Percentiles rank a stretch among this genome's conserved stretches.
phyloP scores from a whole-genome alignment of 2,888 invertebrate genomes.

The Metopia argyrocephala region DNA sequence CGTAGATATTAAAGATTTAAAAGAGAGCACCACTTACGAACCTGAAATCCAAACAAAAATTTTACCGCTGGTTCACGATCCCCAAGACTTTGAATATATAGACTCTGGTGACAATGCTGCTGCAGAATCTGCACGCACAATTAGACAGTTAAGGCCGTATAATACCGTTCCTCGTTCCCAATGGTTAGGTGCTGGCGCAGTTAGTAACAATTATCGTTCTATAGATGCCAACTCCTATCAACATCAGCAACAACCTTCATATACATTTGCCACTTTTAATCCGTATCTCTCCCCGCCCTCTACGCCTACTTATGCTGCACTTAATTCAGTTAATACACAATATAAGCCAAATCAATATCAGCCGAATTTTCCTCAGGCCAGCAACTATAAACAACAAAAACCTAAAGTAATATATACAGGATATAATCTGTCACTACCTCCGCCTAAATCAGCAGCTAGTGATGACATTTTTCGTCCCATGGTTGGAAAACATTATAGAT shows the following conservation, averaged over 20 bases:
- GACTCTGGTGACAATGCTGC: constrained; percentile 68
- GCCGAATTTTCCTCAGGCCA: constrained; percentile 15
- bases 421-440: constrained; percentile 72
- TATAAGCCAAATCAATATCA: constrained; percentile 51
- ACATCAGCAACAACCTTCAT: constrained; percentile 60
- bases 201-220: constrained; percentile 69
- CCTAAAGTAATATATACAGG: constrained; percentile 71
- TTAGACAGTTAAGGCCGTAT: constrained; percentile 74
- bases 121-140: constrained; percentile 71
- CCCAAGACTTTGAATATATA: constrained; percentile 61
- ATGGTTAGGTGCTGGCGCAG: constrained; percentile 49
- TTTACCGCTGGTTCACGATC: constrained; percentile 42
- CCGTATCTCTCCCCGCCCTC: constrained; percentile 75
- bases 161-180: constrained; percentile 66
- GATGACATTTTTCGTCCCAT: constrained; percentile 73
- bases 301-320: constrained; percentile 53
- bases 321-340: constrained; percentile 52
- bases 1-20: neutral
- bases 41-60: constrained; percentile 35
- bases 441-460: constrained; percentile 64
- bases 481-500: constrained; percentile 68
- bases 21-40: neutral
- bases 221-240: constrained; percentile 70
- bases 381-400: constrained; percentile 62
- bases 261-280: constrained; percentile 73